Base-by-base conservation (phyloP, 2,113 vertebrate genomes). In the Caloenas nicobarica region DNA sequence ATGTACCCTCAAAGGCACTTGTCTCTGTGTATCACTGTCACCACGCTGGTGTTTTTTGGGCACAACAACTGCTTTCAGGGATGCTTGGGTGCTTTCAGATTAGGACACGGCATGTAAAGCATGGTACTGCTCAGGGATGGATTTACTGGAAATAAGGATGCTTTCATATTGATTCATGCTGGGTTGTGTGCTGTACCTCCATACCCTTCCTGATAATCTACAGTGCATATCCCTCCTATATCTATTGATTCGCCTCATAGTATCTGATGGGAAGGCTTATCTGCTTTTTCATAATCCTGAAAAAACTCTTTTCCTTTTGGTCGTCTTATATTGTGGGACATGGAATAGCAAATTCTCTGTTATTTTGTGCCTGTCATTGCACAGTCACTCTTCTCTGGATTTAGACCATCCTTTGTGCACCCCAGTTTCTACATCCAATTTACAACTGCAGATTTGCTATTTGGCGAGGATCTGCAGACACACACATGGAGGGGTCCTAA, bases 1-100 rank as follows among this genome's bases (percentile, higher is more conserved):
- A 21, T 0, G 0, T 65, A 36, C 1, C 3, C 8, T 34, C 10
- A 25, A 25, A 33, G 13, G 3, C 9, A 23, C 29, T 64, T 21
- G 22, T 46, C 13, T 78, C 44, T 40, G 2, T 26, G 53, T 28
- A 7, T 23, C 46, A 25, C 10, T 2, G 0, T 29, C 38, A 40
- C 53, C 26, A 5, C 4, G 5, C 10, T 31, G 57, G 11, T 21
- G 33, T 1, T 18, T 56, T 81, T 11, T 1, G 40, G 38, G 29
- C 23, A n/a, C 21, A 36, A 8, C 1, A 0, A 9, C 31, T 79
- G 54, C 21, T 87, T 72, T 87, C 62, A 64, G 56, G 36, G 9
- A 3, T 86, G 54, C 23, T 46, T 44, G 29, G 11, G 16, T 6
- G 10, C 19, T 58, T 42, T 33, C 26, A 26, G 8, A 9, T 69